Evolutionary conservation across 2,113 vertebrate species (phyloP).

Genomic region (Tiliqua scincoides): DNA sequence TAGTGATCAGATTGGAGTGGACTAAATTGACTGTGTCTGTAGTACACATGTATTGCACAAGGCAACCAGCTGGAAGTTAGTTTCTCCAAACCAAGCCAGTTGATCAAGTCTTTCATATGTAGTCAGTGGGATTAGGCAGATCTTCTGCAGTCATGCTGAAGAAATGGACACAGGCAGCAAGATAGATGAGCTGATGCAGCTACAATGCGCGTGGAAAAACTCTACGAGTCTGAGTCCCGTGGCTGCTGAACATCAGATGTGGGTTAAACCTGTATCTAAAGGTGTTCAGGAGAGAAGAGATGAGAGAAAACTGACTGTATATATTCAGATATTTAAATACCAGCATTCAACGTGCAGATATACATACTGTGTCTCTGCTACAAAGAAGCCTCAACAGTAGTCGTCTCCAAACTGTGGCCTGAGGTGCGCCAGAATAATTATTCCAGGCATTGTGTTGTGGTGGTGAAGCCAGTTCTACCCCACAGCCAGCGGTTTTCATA

Average conservation of each 20-base stretch:
- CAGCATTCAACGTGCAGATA: not conserved
- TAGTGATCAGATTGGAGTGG: slow-evolving; percentile 66
- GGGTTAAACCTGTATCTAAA: slow-evolving; percentile 80
- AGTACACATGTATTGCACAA: slow-evolving; percentile 69
- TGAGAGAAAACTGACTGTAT: not conserved
- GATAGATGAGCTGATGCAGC: slow-evolving; percentile 14
- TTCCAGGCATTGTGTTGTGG: no score
- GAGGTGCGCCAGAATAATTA: no score
- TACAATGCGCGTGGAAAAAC: slow-evolving; percentile 72
- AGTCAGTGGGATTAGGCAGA: slow-evolving; percentile 56
- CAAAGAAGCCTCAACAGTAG: no score
- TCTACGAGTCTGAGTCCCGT: slow-evolving; percentile 63
- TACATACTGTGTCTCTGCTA: not conserved
- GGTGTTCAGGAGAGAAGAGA: not conserved
- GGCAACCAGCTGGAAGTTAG: slow-evolving; percentile 68
- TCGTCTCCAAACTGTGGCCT: no score
- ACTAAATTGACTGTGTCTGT: slow-evolving; percentile 59
- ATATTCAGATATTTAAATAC: not conserved
- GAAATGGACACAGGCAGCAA: slow-evolving; percentile 46
- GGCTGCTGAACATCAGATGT: slow-evolving; percentile 80
- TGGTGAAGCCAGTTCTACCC: no score
- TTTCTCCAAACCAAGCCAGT: slow-evolving; percentile 59
- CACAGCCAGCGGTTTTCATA: no score
- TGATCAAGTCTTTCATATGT: slow-evolving; percentile 60
- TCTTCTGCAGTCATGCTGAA: slow-evolving; percentile 68